Conservation (phyloP, 1,140 invertebrate species). For the Drosophila saltans region DNA sequence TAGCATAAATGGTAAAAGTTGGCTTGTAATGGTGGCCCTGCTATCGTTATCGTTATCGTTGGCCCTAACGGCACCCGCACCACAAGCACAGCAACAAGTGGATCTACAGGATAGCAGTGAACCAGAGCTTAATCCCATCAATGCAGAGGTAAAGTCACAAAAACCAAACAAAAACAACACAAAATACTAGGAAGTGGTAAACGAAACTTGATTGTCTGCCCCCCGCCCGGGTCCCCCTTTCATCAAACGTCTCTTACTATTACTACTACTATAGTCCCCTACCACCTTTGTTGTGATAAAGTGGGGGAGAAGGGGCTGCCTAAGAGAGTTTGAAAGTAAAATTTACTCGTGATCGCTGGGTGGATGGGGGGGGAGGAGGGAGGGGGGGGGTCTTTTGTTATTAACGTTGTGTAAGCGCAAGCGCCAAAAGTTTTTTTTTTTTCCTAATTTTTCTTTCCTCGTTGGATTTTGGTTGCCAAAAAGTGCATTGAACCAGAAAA, state of each 20-base stretch:
- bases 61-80: slow-evolving; percentile 46
- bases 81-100: slow-evolving; percentile 35
- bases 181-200: slow-evolving; percentile 25
- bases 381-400: not conserved
- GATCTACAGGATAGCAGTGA: slow-evolving; percentile 57
- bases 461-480: slow-evolving; percentile 11
- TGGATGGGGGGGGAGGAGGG: too few species aligned
- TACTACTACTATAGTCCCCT: too few species aligned
- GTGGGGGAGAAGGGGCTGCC: not conserved
- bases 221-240: too few species aligned
- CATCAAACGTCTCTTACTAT: not conserved
- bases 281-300: not conserved
- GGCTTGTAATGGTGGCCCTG: slow-evolving; percentile 51
- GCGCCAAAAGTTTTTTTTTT: slow-evolving; percentile 28
- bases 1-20: slow-evolving; percentile 44
- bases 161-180: slow-evolving; percentile 1
- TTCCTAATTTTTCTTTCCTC: slow-evolving; percentile 11
- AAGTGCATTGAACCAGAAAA: slow-evolving; percentile 22
- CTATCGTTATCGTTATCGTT: slow-evolving; percentile 49
- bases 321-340: slow-evolving; percentile 2
- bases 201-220: slow-evolving; percentile 49
- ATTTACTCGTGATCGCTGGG: not conserved
- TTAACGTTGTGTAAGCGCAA: slow-evolving; percentile 11
- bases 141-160: slow-evolving; percentile 71
- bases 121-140: slow-evolving; percentile 78